Conservation (phyloP, 92 coral and sea anemone species). For the Siderastrea radians region DNA sequence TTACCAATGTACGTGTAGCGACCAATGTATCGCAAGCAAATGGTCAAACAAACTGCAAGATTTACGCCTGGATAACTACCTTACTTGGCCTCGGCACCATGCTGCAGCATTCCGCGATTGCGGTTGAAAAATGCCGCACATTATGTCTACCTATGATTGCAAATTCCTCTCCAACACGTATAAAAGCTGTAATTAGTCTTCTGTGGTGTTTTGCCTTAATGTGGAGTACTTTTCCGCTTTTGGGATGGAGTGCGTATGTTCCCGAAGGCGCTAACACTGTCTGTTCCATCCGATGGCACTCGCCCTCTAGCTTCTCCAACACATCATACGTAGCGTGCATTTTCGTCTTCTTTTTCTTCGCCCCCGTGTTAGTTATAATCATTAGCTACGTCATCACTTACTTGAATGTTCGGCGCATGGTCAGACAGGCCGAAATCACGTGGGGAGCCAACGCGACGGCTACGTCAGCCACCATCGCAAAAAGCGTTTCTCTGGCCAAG, state of each 20-base stretch:
- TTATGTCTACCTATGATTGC: constrained; percentile 10
- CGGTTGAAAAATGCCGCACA: constrained; percentile 59
- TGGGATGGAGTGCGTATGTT: constrained; percentile 85
- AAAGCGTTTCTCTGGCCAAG: constrained; percentile 53
- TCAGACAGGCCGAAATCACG: constrained; percentile 45
- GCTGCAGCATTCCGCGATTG: constrained; percentile 76
- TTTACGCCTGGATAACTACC: constrained; percentile 72
- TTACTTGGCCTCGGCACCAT: constrained; percentile 71
- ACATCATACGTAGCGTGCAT: constrained; percentile 60
- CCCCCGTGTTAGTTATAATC: constrained; percentile 54
- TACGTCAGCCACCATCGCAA: constrained; percentile 61
- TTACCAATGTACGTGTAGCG: constrained; percentile 61
- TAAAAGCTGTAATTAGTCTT: constrained; percentile 13
- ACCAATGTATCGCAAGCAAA: constrained; percentile 63
- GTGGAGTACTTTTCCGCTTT: constrained; percentile 69
- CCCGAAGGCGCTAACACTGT: constrained; percentile 77
- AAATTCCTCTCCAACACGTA: constrained; percentile 19
- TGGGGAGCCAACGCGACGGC: constrained; percentile 69
- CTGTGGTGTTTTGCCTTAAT: constrained; percentile 76
- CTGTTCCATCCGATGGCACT: constrained; percentile 82
- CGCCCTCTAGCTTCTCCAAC: constrained; percentile 24
- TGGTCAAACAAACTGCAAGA: constrained; percentile 58
- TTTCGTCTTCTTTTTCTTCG: constrained; percentile 73
- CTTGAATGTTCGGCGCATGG: constrained; percentile 54
- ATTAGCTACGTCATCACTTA: constrained; percentile 61